Conservation (phyloP, 2,797 vertebrate genomes). For the Cryptoblepharus egeriae region DNA sequence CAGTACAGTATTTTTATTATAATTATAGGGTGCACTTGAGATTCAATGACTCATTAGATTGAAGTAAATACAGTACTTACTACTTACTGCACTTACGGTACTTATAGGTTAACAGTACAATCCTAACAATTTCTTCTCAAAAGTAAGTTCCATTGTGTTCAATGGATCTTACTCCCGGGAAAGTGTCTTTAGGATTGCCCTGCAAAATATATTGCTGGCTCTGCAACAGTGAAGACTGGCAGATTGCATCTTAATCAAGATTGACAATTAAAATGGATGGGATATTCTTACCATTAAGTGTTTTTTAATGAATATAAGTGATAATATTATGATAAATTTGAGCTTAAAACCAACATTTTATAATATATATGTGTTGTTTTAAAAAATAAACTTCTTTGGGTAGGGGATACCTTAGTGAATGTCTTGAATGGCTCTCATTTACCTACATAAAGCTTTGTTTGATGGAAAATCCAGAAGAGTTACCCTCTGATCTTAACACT, state of each 20-base stretch:
- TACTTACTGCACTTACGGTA: too few species aligned
- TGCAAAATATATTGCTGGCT: too few species aligned
- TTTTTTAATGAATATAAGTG: not conserved
- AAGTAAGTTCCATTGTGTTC: too few species aligned
- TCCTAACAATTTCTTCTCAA: too few species aligned
- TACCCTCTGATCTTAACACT: constrained; percentile 18
- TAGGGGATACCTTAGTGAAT: not conserved
- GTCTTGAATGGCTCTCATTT: not conserved
- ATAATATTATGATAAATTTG: not conserved
- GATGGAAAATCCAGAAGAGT: not conserved
- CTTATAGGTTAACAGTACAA: too few species aligned
- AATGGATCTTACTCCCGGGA: too few species aligned
- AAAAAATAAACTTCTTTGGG: not conserved
- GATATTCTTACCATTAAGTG: not conserved
- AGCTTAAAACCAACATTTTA: not conserved
- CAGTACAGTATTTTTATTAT: too few species aligned
- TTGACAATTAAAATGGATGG: not conserved
- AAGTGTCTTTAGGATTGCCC: too few species aligned
- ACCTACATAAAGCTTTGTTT: not conserved
- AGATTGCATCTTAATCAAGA: not conserved
- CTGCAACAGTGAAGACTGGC: not conserved
- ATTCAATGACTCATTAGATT: too few species aligned
- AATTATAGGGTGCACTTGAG: too few species aligned
- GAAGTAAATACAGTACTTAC: too few species aligned
- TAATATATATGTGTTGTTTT: not conserved